Evolutionary conservation across 64 coral and sea anemone genomes (phyloP), one percentile per base, ranked within the genome.

Genomic region (Dendronephthya gigantea): DNA sequence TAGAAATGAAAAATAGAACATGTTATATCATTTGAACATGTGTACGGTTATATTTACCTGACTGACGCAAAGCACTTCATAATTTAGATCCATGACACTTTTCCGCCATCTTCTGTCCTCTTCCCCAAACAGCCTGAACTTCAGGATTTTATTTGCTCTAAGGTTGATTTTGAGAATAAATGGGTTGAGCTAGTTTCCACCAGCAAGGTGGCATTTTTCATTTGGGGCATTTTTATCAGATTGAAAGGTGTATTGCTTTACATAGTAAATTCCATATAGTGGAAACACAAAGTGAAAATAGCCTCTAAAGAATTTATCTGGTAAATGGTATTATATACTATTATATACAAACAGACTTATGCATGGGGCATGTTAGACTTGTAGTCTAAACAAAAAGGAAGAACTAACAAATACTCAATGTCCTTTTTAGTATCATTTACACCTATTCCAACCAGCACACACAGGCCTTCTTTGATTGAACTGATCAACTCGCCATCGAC

Each of bases 401-500:
- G 52, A 55, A 89, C 95, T 93, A 68, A 93, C 95, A 98, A 91
- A 68, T 89, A 98, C n/a, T 98, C 92, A 51, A 93, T 93, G 35
- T 98, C 95, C 79, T 93, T 93, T 34, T 84, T 55, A 34, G 95
- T 98, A 69, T 98, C 95, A 92, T 98, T 4, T 91, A 83, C 91
- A 59, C 86, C 91, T 35, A 98, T 93, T 88, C 95, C 95, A 9
- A 98, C 50, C 31, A 98, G 88, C 66, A 98, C 90, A 90, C 95
- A 98, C 0, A 98, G 92, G 34, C 95, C 95, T 89, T 87, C 89
- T 10, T 92, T 92, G 82, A 98, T 93, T 68, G 87, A 93, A 31
- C 95, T 98, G n/a, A 98, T 87, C 22, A 93, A 56, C 66, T 98
- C 92, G 50, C 95, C 90, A 90, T 98, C 92, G 82, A 98, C 95